These are phyloP conservation scores for Pachyramphus minor DNA, from an alignment of 2,113 vertebrate species.

Conservation along the genomic window DNA sequence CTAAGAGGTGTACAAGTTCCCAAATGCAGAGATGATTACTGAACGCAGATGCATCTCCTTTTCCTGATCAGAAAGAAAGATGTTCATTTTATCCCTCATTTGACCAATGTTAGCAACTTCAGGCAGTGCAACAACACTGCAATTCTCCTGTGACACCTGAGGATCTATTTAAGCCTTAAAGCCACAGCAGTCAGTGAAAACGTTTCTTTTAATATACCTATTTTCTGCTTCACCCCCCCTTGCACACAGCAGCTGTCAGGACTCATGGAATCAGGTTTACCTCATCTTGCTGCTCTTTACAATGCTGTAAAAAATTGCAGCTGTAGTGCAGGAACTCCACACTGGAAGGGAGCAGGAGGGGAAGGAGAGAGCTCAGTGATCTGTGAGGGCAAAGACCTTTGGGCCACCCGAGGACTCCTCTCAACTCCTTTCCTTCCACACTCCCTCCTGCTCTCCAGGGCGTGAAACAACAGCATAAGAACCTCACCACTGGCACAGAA, in stretches of 20 bases:
- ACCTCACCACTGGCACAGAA: not conserved
- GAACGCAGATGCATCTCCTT: no score
- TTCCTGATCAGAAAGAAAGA: not conserved
- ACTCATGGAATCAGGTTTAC: rapidly evolving
- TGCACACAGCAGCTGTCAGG: not conserved
- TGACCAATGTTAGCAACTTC: not conserved
- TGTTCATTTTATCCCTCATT: not conserved
- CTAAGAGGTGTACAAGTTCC: not conserved
- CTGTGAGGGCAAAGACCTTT: not conserved
- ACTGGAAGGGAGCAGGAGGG: not conserved
- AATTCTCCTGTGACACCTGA: not conserved
- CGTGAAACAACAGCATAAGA: not conserved
- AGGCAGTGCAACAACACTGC: not conserved
- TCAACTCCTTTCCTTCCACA: not conserved
- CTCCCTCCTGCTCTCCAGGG: not conserved
- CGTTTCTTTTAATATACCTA: not conserved
- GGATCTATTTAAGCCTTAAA: not conserved
- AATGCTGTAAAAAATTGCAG: not conserved
- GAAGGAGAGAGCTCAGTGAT: not conserved
- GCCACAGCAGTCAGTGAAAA: not conserved
- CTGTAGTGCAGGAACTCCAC: rapidly evolving
- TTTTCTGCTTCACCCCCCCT: not conserved
- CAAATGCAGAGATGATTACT: not conserved
- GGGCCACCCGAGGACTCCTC: not conserved
- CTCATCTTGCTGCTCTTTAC: not conserved